These are phyloP conservation scores for Triplophysa bombifrons DNA, from an alignment of 2,797 vertebrate genomes.

Conservation along the genomic window DNA sequence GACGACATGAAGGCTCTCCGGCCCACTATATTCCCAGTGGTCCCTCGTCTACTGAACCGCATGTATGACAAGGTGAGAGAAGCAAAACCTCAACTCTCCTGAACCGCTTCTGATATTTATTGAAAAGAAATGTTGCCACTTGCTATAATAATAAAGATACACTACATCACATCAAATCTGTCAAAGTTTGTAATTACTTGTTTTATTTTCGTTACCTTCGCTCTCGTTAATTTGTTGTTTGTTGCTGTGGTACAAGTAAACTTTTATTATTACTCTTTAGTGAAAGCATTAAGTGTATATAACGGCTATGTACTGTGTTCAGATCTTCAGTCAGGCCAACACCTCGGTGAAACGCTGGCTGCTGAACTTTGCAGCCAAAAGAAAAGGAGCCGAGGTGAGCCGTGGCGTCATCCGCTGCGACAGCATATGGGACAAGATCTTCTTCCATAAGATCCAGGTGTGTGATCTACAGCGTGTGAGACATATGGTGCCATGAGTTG, in stretches of 20 bases:
- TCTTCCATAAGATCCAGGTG: constrained; percentile 97
- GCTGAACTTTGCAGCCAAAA: constrained; percentile 91
- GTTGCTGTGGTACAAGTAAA: too few relatives aligned
- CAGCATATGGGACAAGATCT: constrained; percentile 94
- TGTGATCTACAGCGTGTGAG: not conserved
- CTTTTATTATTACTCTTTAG: too few relatives aligned
- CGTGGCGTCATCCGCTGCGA: constrained; percentile 90
- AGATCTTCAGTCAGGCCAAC: constrained; percentile 98
- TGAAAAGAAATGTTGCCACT: not conserved
- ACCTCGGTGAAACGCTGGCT: constrained; percentile 90
- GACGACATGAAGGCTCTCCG: constrained; percentile 94
- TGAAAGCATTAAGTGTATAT: not conserved
- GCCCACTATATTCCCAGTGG: constrained; percentile 96
- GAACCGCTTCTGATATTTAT: too few relatives aligned
- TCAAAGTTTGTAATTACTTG: not conserved
- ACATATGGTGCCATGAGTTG: not conserved
- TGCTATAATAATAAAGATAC: not conserved
- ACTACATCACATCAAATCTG: not conserved
- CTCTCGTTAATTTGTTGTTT: too few relatives aligned
- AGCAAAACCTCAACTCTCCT: too few relatives aligned
- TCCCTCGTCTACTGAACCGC: constrained; percentile 93
- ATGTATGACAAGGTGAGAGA: constrained; percentile 95
- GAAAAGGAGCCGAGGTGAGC: constrained; percentile 91
- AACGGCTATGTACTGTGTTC: not conserved
- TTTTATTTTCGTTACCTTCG: too few relatives aligned